Base-by-base conservation (phyloP, 64 coral and sea anemone genomes). In the Actinia tenebrosa region DNA sequence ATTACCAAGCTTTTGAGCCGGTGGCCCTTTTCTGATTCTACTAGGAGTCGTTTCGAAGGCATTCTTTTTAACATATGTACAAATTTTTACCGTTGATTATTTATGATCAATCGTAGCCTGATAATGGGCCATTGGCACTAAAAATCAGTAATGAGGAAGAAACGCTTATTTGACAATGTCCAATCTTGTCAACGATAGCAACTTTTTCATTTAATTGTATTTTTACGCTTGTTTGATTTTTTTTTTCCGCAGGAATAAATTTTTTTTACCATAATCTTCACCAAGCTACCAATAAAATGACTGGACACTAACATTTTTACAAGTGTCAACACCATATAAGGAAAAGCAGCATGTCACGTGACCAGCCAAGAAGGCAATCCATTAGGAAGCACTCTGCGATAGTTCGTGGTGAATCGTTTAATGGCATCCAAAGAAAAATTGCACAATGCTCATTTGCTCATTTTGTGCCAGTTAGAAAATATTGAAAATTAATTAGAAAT, bases 251-350 rank as follows among this genome's bases (percentile, higher is more conserved):
- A 56, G 56, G 42, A 85, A 85, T 44, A 25, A 85, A 44, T 7
- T 44, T 61, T 85, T 85, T 58, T 85, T 37, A 37, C 62, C 53
- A 85, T 55, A 27, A 62, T 56, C 82, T 53, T 23, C 20, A 85
- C 55, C 56, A 46, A 55, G 25, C 83, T 85, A 43, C 83, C 43
- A 45, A 22, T 59, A 85, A 53, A 60, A 37, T 27, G 56, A 83
- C 80, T 83, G 80, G 80, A 83, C 80, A 83, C 80, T 83, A 83
- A 3, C 11, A 75, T 75, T 81, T 81, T 81, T 44, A 81, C 79
- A 53, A 81, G 79, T 81, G 79, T 81, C 79, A 53, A 50, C 79
- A 81, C 79, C 79, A 42, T 19, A 81, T 50, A 81, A 81, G 79
- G 79, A 45, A 81, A 81, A 6, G 45, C 42, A 81, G 79, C 50